Evolutionary conservation across 1,140 invertebrate genomes (phyloP).

Genomic region (Portunus trituberculatus): DNA sequence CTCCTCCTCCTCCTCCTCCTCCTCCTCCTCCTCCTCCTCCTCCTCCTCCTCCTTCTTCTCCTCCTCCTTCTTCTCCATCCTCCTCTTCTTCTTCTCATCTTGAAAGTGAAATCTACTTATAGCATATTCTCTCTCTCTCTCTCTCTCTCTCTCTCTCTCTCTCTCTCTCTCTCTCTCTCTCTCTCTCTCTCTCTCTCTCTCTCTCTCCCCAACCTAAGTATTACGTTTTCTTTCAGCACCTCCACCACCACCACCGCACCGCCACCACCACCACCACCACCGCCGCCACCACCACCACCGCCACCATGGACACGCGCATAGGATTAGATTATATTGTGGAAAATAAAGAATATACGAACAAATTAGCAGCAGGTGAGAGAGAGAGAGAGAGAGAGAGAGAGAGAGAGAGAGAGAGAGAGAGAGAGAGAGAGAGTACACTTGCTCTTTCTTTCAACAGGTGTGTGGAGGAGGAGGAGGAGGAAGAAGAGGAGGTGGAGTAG

Average conservation of each 20-base stretch:
- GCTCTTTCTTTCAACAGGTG: not conserved
- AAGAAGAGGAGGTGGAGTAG: not conserved
- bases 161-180: conserved; percentile 43
- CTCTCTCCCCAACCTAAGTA: not conserved
- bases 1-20: not conserved
- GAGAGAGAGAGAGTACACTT: not conserved
- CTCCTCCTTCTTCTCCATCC: not conserved
- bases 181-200: not conserved
- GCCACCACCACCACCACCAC: not conserved
- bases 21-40: not conserved
- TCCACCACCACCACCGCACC: not conserved
- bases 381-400: not conserved
- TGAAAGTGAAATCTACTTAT: not conserved
- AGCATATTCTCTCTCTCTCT: conserved; percentile 9
- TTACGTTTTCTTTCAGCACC: too few relatives aligned
- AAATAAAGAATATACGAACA: conserved; percentile 94
- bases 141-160: conserved; percentile 43
- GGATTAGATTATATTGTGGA: conserved; percentile 96
- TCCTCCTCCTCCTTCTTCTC: not conserved
- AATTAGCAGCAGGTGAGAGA: conserved; percentile 88
- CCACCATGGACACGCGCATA: conserved; percentile 90
- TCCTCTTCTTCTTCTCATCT: not conserved
- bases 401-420: not conserved
- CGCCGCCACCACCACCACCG: conserved; percentile 42
- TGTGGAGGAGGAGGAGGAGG: not conserved